Base-by-base conservation (phyloP, 2,113 vertebrate species). In the Alexandromys fortis region DNA sequence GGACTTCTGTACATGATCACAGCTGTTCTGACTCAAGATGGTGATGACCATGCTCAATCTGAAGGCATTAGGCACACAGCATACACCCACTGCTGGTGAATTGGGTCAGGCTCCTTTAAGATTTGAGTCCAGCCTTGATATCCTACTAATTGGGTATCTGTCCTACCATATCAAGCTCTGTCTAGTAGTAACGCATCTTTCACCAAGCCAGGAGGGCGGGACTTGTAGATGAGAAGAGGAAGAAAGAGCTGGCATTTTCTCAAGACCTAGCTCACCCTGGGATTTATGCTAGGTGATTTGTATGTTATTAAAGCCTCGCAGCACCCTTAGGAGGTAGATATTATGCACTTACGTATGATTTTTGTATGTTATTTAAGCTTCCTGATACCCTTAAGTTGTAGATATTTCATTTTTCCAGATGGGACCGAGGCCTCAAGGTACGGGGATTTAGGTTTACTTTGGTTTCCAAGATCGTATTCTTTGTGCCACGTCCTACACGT, bases 331-430 rank as follows among this genome's bases (percentile, higher is more conserved):
- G 17, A 87, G 17, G 35, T 95, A 7, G 38, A 4, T 85, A 76
- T 28, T 12, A 49, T 22, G 24, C 28, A 28, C 42, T 83, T 83
- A n/a, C 11, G n/a, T 30, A 38, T 82, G 55, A 63, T 83, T 82
- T 83, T 17, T 76, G 70, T 58, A 26, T 94, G 24, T 55, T 52
- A 93, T 52, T 89, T 76, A 92, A 85, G 22, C 30, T 22, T 52
- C 47, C 47, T 26, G 49, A 79, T 13, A 70, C 42, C 30, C 19
- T 87, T 17, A 78, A 63, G 13, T 76, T 12, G 52, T 95, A 10
- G 45, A 6, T 87, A 61, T 17, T 4, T 92, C 61, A 26, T 19
- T 93, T 93, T 42, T 90, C 9, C 5, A 86, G 33, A 22, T 67
- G 35, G 87, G n/a, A 75, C 91, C 9, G 2, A 24, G 78, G 49